Evolutionary conservation across 2,888 invertebrate species (phyloP).

Genomic region (Acrobasis repandana): DNA sequence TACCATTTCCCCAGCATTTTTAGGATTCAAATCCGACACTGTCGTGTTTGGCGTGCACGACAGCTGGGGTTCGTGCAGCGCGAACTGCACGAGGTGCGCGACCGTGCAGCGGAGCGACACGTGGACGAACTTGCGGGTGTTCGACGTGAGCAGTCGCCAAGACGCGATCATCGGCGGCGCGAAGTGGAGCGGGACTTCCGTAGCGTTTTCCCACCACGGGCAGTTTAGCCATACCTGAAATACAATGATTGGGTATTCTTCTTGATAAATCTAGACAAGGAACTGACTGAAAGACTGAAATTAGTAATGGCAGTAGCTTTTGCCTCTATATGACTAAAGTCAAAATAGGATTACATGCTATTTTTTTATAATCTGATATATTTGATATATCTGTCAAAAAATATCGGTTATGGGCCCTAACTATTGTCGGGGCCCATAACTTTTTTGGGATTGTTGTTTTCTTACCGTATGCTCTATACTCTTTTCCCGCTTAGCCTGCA

Average conservation of each 20-base stretch:
- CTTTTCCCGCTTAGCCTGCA: slow-evolving; percentile 87
- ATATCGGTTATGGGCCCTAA: too few relatives aligned
- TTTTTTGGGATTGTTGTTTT: slow-evolving; percentile 18
- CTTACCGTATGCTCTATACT: slow-evolving; percentile 88
- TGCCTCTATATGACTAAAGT: too few relatives aligned
- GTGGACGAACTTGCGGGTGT: slow-evolving; percentile 93
- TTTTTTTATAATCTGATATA: too few relatives aligned
- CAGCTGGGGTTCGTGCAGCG: slow-evolving; percentile 73
- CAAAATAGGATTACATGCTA: too few relatives aligned
- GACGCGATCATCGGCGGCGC: slow-evolving; percentile 91
- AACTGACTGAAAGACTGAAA: too few relatives aligned
- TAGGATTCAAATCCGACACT: slow-evolving; percentile 86
- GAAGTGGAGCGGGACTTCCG: slow-evolving; percentile 90
- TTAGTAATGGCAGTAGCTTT: too few relatives aligned
- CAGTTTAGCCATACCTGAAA: slow-evolving; percentile 87
- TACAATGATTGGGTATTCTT: background rate
- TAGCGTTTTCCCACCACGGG: slow-evolving; percentile 89
- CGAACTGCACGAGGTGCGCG: slow-evolving; percentile 74
- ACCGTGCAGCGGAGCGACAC: slow-evolving; percentile 88
- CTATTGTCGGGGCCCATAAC: too few relatives aligned
- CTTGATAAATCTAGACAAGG: background rate
- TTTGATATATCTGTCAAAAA: too few relatives aligned
- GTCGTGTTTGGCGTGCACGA: slow-evolving; percentile 84
- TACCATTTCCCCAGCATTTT: slow-evolving; percentile 82
- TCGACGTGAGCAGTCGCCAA: slow-evolving; percentile 92